phyloP scores from a whole-genome alignment of 2,888 invertebrate species.

The Xiphydria camelus region DNA sequence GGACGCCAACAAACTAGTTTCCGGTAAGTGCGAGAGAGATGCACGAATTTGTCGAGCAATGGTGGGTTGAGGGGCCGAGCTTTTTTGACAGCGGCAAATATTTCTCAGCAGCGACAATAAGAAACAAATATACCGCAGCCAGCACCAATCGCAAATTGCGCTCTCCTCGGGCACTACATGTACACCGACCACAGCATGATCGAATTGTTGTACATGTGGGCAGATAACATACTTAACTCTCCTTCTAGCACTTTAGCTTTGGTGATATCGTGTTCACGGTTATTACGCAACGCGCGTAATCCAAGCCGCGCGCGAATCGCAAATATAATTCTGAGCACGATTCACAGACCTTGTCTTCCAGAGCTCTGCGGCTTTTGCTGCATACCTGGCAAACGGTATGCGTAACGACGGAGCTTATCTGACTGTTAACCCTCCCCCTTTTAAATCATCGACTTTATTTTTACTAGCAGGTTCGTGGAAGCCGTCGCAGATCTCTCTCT shows the following conservation, averaged over 20 bases:
- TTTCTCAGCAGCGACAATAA: too few species aligned
- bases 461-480: conserved; percentile 53
- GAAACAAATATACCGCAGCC: too few species aligned
- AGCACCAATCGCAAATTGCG: too few species aligned
- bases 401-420: background rate
- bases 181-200: conserved; percentile 29
- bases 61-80: conserved; percentile 53
- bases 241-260: background rate
- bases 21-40: conserved; percentile 45
- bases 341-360: conserved; percentile 12
- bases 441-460: conserved; percentile 14
- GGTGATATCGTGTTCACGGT: conserved; percentile 1
- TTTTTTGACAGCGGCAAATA: conserved; percentile 38
- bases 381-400: background rate
- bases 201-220: conserved; percentile 23
- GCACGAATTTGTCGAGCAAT: conserved; percentile 3
- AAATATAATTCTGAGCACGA: conserved; percentile 30
- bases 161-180: too few species aligned
- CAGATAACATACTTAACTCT: too few species aligned
- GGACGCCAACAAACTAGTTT: conserved; percentile 53
- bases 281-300: too few species aligned
- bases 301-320: too few species aligned
- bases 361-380: background rate
- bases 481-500: conserved; percentile 49
- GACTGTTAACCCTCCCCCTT: too few species aligned